phyloP scores from a whole-genome alignment of 2,888 invertebrate genomes.

The Lasioglossum villosulum region DNA sequence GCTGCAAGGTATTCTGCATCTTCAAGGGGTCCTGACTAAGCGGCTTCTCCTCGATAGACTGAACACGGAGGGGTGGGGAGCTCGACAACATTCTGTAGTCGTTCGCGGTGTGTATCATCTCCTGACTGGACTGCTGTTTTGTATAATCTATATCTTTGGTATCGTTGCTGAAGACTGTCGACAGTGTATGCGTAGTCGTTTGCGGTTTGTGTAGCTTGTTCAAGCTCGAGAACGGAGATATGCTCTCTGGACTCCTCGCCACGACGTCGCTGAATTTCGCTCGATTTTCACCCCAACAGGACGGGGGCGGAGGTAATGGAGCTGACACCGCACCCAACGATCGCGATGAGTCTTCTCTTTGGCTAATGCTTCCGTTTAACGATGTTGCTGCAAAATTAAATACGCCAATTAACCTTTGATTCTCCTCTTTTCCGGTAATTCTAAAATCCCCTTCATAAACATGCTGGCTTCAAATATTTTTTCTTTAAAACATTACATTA shows the following conservation, averaged over 20 bases:
- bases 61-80: conserved; percentile 45
- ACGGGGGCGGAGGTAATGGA: conserved; percentile 81
- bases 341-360: conserved; percentile 66
- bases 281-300: conserved; percentile 86
- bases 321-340: conserved; percentile 65
- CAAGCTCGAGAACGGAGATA: conserved; percentile 58
- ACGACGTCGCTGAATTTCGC: conserved; percentile 88
- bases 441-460: not conserved
- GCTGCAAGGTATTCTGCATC: conserved; percentile 67
- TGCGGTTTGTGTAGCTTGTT: conserved; percentile 66
- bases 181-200: conserved; percentile 53
- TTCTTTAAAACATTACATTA: too few species aligned
- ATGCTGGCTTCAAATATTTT: too few species aligned
- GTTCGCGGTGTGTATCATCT: conserved; percentile 52
- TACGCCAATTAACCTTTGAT: not conserved
- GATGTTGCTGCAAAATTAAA: conserved; percentile 56
- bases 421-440: not conserved
- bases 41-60: conserved; percentile 62
- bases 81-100: conserved; percentile 58
- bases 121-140: conserved; percentile 58
- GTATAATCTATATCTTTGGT: conserved; percentile 64
- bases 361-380: conserved; percentile 70
- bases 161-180: conserved; percentile 58
- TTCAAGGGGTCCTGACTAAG: conserved; percentile 59
- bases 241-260: conserved; percentile 85